Percentiles rank a stretch among this genome's conserved stretches.
These are phyloP conservation scores for cat (Felis catus) DNA, from an alignment of 2,113 vertebrate genomes.

Conservation along the genomic window F.catus_Fca126_mat1.0 CM031412.1:122457001-122457500, in stretches of 20 bases:
- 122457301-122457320: background rate
- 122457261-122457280: background rate
- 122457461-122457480: slow-evolving; percentile 17
- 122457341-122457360: background rate
- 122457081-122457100: background rate
- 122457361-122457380: background rate
- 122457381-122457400: background rate
- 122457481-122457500: background rate
- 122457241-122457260: background rate
- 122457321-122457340: background rate
- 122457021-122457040: background rate
- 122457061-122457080: background rate
- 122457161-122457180: background rate
- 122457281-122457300: background rate
- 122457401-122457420: background rate
- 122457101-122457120: background rate
- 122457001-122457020: background rate
- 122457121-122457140: background rate
- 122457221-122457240: background rate
- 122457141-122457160: background rate
- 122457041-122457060: background rate
- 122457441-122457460: background rate
- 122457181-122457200: background rate
- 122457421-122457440: background rate
- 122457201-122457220: background rate